These are phyloP conservation scores for Alloplasta piceator DNA, from an alignment of 2,888 invertebrate species.

Conservation along the genomic window DNA sequence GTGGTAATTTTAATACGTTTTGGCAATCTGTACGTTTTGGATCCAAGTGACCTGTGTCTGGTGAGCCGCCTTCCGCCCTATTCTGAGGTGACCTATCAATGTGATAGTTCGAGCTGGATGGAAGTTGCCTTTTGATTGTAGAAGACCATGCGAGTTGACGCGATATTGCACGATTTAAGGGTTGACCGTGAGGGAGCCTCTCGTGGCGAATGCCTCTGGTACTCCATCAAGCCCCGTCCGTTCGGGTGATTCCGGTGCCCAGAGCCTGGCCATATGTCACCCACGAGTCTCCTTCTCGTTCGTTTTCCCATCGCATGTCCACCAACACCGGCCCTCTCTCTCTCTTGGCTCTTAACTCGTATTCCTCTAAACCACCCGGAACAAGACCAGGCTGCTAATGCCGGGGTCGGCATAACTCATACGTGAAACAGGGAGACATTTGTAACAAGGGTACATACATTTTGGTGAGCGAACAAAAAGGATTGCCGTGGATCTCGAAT, in stretches of 20 bases:
- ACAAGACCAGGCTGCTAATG: neutral
- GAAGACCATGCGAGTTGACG: conserved; percentile 41
- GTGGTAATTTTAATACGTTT: too few relatives aligned
- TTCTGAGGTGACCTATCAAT: conserved; percentile 18
- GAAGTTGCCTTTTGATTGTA: conserved; percentile 28
- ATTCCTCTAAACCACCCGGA: conserved; percentile 4
- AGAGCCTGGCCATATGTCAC: conserved; percentile 81
- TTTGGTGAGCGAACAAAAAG: neutral
- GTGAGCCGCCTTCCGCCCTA: too few relatives aligned
- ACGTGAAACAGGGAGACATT: conserved; percentile 2
- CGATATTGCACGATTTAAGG: conserved; percentile 21
- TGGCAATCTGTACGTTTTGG: too few relatives aligned
- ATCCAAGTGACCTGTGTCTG: too few relatives aligned
- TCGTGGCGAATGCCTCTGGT: conserved; percentile 73
- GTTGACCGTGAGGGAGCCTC: conserved; percentile 56
- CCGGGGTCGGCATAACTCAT: neutral
- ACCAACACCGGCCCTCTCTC: conserved; percentile 1
- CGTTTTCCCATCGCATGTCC: conserved; percentile 44
- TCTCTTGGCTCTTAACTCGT: too few relatives aligned
- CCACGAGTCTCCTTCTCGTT: conserved; percentile 72
- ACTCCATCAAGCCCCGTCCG: conserved; percentile 80
- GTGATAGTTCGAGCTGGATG: neutral
- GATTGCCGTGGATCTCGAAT: neutral
- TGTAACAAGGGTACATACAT: conserved; percentile 2
- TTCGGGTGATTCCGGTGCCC: conserved; percentile 77